Base-by-base conservation (phyloP, 2,888 invertebrate species). In the Heterodera filipjevi region DNA sequence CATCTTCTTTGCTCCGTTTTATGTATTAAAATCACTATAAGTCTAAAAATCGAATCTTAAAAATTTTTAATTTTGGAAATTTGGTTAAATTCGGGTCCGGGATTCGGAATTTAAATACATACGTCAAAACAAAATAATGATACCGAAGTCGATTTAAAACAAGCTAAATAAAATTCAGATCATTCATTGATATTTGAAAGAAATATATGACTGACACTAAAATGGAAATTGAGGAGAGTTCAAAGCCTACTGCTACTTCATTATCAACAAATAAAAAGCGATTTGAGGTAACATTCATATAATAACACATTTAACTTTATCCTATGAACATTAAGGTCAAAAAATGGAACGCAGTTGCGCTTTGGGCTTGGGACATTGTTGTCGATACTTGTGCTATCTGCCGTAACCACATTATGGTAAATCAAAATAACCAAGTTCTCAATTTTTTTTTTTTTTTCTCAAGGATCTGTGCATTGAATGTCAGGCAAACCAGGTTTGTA, bases 371-470 rank as follows among this genome's bases (percentile, higher is more conserved):
- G 80, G 80, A 81, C 49, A 99, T 99, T 91, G 97, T 98, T 75
- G 98, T 99, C 22, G 99, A 99, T 90, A 99, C 99, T 90, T 99
- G 99, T 91, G 99, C 99, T 86, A 99, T 99, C 90, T 99, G 99
- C 90, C 93, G 99, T 77, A 99, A 99, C 91, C 98, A 99, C 91
- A 99, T 99, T 86, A 99, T 99, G 99, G 68, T 68, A 35, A 33
- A 16, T 6, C 8, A 30, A 32, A 12, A 33, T 35, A 12, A 16
- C 33, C 22, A 22, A 22, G 19, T 35, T 68, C n/a, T n/a, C n/a
- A n/a, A 33, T 22, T 33, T 68, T 22, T 68, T 32, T 5, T 33
- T 33, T 32, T 59, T 49, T 3, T 16, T 14, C 10, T 68, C 12
- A 35, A 68, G 68, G 99, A 99, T 91, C 92, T 98, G 35, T 99